These are phyloP conservation scores for Spodoptera exigua DNA, from an alignment of 2,888 invertebrate genomes.

Conservation along the genomic window DNA sequence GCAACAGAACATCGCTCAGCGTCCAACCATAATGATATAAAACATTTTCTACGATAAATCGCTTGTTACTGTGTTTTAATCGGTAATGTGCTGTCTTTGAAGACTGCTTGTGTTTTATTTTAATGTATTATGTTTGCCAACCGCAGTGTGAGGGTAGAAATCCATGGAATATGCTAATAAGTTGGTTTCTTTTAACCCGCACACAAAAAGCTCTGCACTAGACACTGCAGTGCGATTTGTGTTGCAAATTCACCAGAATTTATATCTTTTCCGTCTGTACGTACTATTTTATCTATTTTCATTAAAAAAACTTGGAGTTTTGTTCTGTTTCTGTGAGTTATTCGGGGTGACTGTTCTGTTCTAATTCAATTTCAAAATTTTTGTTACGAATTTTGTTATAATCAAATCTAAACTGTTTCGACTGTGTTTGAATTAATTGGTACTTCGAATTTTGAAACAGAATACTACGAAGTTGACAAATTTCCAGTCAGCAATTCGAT, in stretches of 20 bases:
- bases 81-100: conserved; percentile 79
- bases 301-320: conserved; percentile 23
- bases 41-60: conserved; percentile 86
- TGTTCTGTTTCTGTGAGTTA: conserved; percentile 30
- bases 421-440: conserved; percentile 30
- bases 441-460: conserved; percentile 33
- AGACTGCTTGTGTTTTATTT: conserved; percentile 61
- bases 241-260: conserved; percentile 83
- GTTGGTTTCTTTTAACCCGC: conserved; percentile 84
- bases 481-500: conserved; percentile 40
- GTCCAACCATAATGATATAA: conserved; percentile 81
- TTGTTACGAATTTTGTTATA: conserved; percentile 35
- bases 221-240: conserved; percentile 89
- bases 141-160: conserved; percentile 73
- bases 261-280: conserved; percentile 57
- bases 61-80: conserved; percentile 80
- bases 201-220: conserved; percentile 88
- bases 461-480: conserved; percentile 28
- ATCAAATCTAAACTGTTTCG: conserved; percentile 33
- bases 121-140: conserved; percentile 59
- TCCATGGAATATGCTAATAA: conserved; percentile 86
- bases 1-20: conserved; percentile 67
- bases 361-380: conserved; percentile 38
- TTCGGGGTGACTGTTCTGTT: conserved; percentile 19
- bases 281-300: conserved; percentile 47